Conservation (phyloP, 2,888 invertebrate species). For the Tridacna gigas region DNA sequence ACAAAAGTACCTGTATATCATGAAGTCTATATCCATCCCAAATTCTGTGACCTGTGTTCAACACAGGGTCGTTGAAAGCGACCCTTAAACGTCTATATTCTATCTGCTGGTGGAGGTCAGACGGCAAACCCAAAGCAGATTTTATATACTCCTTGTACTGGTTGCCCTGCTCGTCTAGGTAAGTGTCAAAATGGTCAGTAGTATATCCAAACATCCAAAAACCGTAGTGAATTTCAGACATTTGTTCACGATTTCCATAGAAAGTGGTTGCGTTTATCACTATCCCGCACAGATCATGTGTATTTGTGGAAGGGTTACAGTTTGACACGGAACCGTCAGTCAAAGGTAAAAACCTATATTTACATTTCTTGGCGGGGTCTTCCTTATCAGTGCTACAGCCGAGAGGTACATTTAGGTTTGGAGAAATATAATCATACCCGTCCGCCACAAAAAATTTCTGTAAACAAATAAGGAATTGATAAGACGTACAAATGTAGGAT, state of each 20-base stretch:
- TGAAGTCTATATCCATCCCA: background rate
- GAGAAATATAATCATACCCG: background rate
- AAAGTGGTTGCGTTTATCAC: conserved; percentile 4
- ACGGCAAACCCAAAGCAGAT: background rate
- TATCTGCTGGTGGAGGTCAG: background rate
- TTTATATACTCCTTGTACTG: background rate
- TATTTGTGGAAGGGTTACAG: background rate
- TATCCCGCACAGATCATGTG: background rate
- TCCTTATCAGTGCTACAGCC: background rate
- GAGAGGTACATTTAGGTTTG: background rate
- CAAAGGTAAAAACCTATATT: background rate
- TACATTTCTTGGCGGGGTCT: background rate
- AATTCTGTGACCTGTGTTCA: background rate
- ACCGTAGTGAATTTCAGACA: background rate
- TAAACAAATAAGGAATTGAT: too few species aligned
- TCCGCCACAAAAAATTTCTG: too few species aligned
- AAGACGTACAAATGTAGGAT: too few species aligned
- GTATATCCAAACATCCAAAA: background rate
- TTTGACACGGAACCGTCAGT: too few species aligned
- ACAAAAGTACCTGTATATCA: background rate
- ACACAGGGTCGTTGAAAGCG: too few species aligned
- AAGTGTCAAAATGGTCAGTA: background rate
- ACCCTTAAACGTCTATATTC: background rate
- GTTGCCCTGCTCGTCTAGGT: background rate
- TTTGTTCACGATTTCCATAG: background rate